Percentiles rank a stretch among this genome's conserved stretches.
phyloP scores from a whole-genome alignment of 1,140 invertebrate genomes.

The Thaumetopoea pityocampa region DNA sequence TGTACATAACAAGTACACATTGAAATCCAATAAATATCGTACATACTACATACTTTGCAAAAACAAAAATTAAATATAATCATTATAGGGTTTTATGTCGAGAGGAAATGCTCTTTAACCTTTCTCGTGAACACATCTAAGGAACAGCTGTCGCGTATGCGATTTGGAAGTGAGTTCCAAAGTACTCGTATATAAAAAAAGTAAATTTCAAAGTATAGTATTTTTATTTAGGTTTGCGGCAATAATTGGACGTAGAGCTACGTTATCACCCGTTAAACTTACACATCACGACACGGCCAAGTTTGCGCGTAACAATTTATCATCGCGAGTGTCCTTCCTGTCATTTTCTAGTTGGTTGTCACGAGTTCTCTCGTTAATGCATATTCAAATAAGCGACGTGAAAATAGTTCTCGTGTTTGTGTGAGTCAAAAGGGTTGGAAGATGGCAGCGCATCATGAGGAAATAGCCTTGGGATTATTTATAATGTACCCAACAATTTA shows the following conservation, averaged over 20 bases:
- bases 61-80: no score
- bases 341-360: conserved; percentile 14
- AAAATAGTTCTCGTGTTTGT: conserved; percentile 16
- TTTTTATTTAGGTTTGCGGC: not conserved
- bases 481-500: conserved; percentile 17
- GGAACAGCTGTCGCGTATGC: no score
- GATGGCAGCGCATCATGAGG: conserved; percentile 30
- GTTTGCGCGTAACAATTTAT: conserved; percentile 6
- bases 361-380: conserved; percentile 12
- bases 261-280: not conserved
- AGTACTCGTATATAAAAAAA: no score
- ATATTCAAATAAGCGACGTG: conserved; percentile 19
- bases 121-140: no score
- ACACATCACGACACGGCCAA: conserved; percentile 10
- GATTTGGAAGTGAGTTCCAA: no score
- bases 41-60: no score
- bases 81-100: no score
- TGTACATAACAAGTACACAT: no score
- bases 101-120: no score
- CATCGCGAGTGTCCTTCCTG: conserved; percentile 13
- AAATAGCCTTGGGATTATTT: conserved; percentile 37
- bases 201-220: no score
- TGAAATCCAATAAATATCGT: no score
- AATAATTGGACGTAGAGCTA: conserved; percentile 3
- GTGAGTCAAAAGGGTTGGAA: conserved; percentile 36